These are phyloP conservation scores for Andrena cerasifolii DNA, from an alignment of 1,140 invertebrate species.

Conservation along the genomic window DNA sequence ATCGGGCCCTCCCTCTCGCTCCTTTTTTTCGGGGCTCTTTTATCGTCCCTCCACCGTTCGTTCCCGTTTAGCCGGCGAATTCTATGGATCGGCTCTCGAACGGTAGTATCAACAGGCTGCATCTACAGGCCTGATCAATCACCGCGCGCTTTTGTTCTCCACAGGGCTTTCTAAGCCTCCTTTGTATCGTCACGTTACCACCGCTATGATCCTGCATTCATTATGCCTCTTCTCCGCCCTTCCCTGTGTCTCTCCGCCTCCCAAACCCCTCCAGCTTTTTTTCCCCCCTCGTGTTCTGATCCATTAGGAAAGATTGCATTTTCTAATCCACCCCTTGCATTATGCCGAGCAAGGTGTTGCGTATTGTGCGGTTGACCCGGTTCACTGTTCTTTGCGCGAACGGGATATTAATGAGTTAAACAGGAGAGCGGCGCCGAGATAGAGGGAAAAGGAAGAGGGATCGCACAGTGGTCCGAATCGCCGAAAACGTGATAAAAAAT, in stretches of 20 bases:
- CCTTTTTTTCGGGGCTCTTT: conserved; percentile 42
- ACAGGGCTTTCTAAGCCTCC: conserved; percentile 65
- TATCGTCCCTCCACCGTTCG: conserved; percentile 35
- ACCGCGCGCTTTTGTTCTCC: conserved; percentile 69
- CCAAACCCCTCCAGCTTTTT: background rate
- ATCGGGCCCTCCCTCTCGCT: background rate
- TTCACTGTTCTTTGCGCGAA: conserved; percentile 31
- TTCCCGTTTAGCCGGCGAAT: conserved; percentile 42
- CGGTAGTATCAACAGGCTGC: conserved; percentile 69
- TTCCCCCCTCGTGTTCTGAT: conserved; percentile 39
- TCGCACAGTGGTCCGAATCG: no score
- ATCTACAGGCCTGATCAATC: conserved; percentile 73
- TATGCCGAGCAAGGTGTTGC: conserved; percentile 52
- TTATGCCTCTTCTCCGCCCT: conserved; percentile 47
- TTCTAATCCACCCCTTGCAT: conserved; percentile 62
- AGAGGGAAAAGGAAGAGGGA: background rate
- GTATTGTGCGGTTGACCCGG: conserved; percentile 38
- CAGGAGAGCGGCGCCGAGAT: background rate
- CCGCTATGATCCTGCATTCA: conserved; percentile 67
- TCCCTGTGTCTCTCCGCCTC: conserved; percentile 10
- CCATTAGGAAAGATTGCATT: conserved; percentile 70
- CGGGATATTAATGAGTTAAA: conserved; percentile 30
- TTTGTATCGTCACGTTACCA: conserved; percentile 67
- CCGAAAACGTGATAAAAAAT: no score
- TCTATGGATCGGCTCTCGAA: conserved; percentile 55